Conservation (phyloP, 2,113 vertebrate species). For the Pantherophis guttatus region DNA sequence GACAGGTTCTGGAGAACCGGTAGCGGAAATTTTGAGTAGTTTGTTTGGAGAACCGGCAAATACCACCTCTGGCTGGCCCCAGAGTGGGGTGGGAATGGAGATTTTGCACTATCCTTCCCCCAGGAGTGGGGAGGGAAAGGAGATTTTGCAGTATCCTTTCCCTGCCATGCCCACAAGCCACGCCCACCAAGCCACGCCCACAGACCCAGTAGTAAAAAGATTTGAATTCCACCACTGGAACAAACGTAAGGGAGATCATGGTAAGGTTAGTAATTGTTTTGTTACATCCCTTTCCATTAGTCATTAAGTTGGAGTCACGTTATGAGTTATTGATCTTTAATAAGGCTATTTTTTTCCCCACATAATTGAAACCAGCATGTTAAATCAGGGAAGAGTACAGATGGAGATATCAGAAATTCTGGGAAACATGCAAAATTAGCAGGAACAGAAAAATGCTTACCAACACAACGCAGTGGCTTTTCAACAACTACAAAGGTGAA, state of each 20-base stretch:
- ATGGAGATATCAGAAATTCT: background rate
- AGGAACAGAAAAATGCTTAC: background rate
- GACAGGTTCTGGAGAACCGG: too few relatives aligned
- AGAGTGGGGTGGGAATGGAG: too few relatives aligned
- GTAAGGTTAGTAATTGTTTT: background rate
- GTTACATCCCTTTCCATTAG: background rate
- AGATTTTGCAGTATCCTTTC: too few relatives aligned
- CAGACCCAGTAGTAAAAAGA: too few relatives aligned
- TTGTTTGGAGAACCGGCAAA: too few relatives aligned
- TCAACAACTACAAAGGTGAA: background rate
- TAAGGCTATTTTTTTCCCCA: background rate
- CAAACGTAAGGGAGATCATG: background rate
- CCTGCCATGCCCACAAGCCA: too few relatives aligned
- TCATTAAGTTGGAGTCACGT: background rate
- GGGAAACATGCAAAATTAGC: background rate
- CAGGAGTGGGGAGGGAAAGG: too few relatives aligned
- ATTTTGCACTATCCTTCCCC: too few relatives aligned
- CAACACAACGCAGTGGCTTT: background rate
- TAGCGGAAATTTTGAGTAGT: too few relatives aligned
- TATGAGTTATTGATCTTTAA: background rate
- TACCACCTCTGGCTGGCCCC: too few relatives aligned
- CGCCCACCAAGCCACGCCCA: too few relatives aligned
- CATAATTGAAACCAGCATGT: background rate
- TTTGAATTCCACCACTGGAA: too few relatives aligned
- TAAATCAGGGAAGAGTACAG: background rate